Percentiles rank a stretch among this genome's conserved stretches.
These are phyloP conservation scores for Ophion costatus DNA, from an alignment of 2,888 invertebrate genomes.

Conservation along the genomic window DNA sequence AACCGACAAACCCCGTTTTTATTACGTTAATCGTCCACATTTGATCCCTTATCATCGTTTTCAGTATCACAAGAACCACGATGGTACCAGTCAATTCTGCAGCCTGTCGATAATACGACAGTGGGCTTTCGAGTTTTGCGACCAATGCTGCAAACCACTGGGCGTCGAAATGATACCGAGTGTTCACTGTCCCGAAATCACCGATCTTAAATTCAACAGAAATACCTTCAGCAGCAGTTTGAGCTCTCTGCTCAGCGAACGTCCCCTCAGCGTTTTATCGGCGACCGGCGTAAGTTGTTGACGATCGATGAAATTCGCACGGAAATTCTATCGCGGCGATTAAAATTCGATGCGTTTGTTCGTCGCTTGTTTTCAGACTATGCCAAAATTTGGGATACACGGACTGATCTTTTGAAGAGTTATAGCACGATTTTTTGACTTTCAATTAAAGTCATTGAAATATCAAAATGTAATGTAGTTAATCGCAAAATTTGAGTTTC, in stretches of 20 bases:
- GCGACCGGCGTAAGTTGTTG: slow-evolving; percentile 68
- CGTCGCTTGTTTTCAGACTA: neutral
- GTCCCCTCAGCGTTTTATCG: slow-evolving; percentile 36
- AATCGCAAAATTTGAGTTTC: no score
- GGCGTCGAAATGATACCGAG: slow-evolving; percentile 72
- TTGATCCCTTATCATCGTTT: slow-evolving; percentile 28
- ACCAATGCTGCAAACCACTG: slow-evolving; percentile 74
- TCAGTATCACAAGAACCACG: slow-evolving; percentile 73
- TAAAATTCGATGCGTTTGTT: neutral
- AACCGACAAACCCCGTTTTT: no score
- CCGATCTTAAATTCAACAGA: neutral
- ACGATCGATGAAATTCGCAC: neutral
- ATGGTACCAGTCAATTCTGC: slow-evolving; percentile 71
- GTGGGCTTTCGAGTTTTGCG: slow-evolving; percentile 82
- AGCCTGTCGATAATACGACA: slow-evolving; percentile 78
- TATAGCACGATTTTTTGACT: no score
- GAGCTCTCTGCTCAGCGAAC: slow-evolving; percentile 7
- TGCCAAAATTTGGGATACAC: neutral
- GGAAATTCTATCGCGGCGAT: neutral
- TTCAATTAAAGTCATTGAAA: no score
- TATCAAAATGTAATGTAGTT: no score
- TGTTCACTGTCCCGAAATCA: slow-evolving; percentile 78
- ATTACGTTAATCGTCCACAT: neutral
- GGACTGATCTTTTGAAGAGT: neutral
- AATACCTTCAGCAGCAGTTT: neutral